phyloP scores from a whole-genome alignment of 2,888 invertebrate species.

The Eupithecia pulchellata region DNA sequence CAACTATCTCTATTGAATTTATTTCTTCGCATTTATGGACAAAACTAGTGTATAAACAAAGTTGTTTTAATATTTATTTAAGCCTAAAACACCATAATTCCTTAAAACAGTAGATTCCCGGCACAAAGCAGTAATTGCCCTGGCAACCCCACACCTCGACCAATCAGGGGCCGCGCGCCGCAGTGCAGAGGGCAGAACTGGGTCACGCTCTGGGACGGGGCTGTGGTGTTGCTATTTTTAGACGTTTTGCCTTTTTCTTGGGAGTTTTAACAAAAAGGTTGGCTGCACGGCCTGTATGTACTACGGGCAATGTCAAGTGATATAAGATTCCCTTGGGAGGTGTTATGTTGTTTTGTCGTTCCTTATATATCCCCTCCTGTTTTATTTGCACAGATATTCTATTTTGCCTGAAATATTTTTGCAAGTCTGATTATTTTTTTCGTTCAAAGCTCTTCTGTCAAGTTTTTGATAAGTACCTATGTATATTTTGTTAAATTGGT shows the following conservation, averaged over 20 bases:
- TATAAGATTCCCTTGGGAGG: neutral
- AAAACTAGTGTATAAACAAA: too few species aligned
- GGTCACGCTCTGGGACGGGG: slow-evolving; percentile 5
- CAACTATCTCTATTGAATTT: too few species aligned
- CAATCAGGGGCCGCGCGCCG: slow-evolving; percentile 6
- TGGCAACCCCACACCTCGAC: neutral
- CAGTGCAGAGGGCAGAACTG: slow-evolving; percentile 4
- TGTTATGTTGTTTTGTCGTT: neutral
- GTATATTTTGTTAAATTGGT: too few species aligned
- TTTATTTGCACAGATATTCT: neutral
- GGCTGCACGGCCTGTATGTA: neutral
- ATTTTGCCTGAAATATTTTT: too few species aligned
- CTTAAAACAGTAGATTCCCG: neutral
- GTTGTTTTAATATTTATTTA: too few species aligned
- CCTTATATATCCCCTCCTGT: too few species aligned
- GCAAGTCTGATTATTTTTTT: too few species aligned
- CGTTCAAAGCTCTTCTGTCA: too few species aligned
- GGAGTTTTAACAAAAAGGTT: neutral
- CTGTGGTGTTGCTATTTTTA: neutral
- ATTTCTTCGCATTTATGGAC: too few species aligned
- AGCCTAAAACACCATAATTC: neutral
- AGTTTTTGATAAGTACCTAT: too few species aligned
- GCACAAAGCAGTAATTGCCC: slow-evolving; percentile 5
- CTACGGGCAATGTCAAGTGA: neutral
- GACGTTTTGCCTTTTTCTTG: neutral